A percentile compares a stretch with the other conserved stretches of the same genome.
Evolutionary conservation across 2,797 vertebrate species (phyloP).

Genomic region (Pipistrellus pygmaeus): DNA sequence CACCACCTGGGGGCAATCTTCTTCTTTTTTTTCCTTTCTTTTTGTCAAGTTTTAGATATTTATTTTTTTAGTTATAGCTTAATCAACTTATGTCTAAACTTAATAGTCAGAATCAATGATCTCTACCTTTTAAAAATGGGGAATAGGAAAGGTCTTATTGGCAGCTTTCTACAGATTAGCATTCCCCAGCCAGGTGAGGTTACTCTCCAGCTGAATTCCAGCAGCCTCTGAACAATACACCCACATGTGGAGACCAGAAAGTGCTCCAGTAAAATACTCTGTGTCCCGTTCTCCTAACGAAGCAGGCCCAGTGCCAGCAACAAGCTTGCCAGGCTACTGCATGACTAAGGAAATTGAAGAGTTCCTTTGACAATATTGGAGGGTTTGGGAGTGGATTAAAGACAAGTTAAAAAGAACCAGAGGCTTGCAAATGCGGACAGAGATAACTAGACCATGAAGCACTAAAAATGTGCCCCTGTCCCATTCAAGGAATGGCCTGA

Average conservation of each 20-base stretch:
- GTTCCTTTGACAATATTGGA: neutral
- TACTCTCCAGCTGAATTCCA: neutral
- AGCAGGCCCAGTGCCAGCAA: neutral
- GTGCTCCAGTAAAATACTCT: neutral
- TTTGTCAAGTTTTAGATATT: neutral
- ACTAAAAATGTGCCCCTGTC: neutral
- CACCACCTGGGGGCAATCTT: neutral
- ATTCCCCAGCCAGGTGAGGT: neutral
- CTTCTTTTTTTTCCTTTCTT: neutral
- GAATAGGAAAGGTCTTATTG: neutral
- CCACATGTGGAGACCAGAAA: neutral
- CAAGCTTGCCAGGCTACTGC: neutral
- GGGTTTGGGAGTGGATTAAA: neutral
- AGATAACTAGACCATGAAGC: neutral
- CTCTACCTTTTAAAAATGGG: neutral
- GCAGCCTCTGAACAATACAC: neutral
- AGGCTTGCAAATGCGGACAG: neutral
- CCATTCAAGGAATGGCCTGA: neutral
- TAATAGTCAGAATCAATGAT: neutral
- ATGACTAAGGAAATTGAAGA: neutral
- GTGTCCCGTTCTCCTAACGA: neutral
- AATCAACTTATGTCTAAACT: neutral
- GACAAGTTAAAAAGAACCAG: neutral
- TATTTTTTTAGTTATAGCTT: neutral
- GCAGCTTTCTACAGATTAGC: neutral